These are phyloP conservation scores for Haemorhous mexicanus DNA, from an alignment of 2,113 vertebrate species.

Conservation along the genomic window DNA sequence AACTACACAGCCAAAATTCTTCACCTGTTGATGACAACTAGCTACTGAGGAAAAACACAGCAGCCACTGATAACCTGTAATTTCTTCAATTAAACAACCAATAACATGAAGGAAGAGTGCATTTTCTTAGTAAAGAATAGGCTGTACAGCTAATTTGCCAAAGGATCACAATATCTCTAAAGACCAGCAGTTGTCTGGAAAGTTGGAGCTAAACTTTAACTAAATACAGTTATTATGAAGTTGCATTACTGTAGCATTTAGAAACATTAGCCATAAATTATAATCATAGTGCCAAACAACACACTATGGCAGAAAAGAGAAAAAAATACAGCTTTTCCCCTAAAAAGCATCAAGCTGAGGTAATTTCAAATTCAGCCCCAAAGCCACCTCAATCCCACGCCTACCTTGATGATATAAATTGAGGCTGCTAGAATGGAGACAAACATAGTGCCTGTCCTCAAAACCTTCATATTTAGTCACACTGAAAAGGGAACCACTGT, in stretches of 20 bases:
- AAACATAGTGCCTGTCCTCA: constrained; percentile 93
- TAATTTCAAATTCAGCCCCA: not conserved
- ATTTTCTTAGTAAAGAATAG: not conserved
- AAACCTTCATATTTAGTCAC: constrained; percentile 92
- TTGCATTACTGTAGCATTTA: not conserved
- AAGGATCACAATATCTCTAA: not conserved
- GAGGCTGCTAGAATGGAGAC: constrained; percentile 86
- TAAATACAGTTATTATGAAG: not conserved
- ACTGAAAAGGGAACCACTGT: constrained; percentile 84
- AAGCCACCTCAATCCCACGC: not conserved
- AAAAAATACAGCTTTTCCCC: not conserved
- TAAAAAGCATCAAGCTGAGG: not conserved
- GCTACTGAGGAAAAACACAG: not conserved
- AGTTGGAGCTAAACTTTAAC: not conserved
- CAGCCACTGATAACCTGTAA: not conserved
- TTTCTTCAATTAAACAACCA: not conserved
- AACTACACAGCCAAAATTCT: not conserved
- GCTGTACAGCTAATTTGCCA: not conserved
- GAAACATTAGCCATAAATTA: not conserved
- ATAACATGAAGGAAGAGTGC: not conserved
- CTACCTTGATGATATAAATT: constrained; percentile 95
- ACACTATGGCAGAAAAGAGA: not conserved
- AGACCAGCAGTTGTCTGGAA: not conserved
- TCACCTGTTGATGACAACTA: not conserved
- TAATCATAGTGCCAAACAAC: not conserved